Evolutionary conservation across 2,797 vertebrate species (phyloP).

Genomic region (Natrix natrix): DNA sequence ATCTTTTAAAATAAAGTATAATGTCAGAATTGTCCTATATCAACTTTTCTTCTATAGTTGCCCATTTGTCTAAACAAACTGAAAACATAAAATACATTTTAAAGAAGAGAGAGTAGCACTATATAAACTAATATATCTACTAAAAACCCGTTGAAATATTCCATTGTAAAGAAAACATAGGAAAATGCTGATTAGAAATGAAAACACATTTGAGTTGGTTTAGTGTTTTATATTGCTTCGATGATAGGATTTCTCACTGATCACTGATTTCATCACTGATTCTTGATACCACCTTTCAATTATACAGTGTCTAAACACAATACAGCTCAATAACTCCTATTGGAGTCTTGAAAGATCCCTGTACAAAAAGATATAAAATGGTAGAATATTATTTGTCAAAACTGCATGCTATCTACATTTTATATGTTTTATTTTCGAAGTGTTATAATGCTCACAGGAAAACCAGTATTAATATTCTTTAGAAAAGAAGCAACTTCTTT

Average conservation of each 20-base stretch:
- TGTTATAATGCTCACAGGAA: background rate
- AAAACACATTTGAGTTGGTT: background rate
- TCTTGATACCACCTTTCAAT: background rate
- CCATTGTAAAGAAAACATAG: background rate
- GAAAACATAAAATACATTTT: background rate
- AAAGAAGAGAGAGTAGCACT: background rate
- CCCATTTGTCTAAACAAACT: background rate
- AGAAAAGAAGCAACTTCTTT: background rate
- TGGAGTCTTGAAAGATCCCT: background rate
- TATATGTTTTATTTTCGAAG: background rate
- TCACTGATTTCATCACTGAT: background rate
- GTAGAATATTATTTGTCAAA: constrained; percentile 4
- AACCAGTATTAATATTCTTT: background rate
- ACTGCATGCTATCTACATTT: background rate
- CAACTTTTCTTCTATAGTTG: background rate
- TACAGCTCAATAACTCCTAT: background rate
- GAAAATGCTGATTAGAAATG: background rate
- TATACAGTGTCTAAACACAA: background rate
- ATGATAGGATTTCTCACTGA: background rate
- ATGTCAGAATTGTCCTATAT: background rate
- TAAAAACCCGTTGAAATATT: background rate
- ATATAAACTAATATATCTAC: background rate
- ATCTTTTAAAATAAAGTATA: background rate
- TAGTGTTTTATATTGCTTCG: background rate
- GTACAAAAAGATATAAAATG: background rate